A percentile compares a stretch with the other conserved stretches of the same genome.
Conservation (phyloP, 1,140 invertebrate genomes). For the Calliphora vicina region DNA sequence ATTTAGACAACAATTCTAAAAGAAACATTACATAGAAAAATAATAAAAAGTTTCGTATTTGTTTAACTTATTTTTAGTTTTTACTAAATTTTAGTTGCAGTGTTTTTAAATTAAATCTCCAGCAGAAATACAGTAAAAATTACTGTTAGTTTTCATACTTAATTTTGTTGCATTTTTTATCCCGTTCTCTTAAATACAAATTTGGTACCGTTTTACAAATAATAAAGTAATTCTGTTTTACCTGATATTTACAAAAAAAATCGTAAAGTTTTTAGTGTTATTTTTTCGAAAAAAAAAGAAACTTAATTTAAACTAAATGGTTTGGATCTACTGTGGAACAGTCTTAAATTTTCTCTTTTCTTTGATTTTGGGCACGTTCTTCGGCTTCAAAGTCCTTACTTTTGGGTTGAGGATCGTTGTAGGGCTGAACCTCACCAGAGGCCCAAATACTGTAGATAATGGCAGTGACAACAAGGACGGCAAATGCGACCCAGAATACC, state of each 20-base stretch:
- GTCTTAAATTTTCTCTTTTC: conserved; percentile 5
- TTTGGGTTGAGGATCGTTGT: conserved; percentile 67
- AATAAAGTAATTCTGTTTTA: background rate
- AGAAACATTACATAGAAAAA: background rate
- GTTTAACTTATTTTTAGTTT: background rate
- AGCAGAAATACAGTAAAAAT: background rate
- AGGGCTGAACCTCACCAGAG: conserved; percentile 76
- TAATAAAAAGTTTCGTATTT: background rate
- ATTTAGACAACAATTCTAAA: conserved; percentile 17
- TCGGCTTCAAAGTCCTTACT: conserved; percentile 36
- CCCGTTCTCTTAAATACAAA: conserved; percentile 12
- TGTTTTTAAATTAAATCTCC: background rate
- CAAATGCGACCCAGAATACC: conserved; percentile 84
- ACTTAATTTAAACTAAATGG: background rate
- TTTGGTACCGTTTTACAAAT: conserved; percentile 8
- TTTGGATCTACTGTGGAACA: background rate
- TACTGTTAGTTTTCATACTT: background rate
- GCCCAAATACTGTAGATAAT: conserved; percentile 77
- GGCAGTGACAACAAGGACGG: conserved; percentile 76
- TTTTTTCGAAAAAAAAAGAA: background rate
- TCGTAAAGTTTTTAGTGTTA: background rate
- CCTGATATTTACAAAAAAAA: background rate
- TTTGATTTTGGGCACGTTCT: conserved; percentile 15
- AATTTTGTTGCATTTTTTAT: background rate
- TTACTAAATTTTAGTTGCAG: background rate